Evolutionary conservation across 2,113 vertebrate genomes (phyloP).

Genomic region (Phainopepla nitens): DNA sequence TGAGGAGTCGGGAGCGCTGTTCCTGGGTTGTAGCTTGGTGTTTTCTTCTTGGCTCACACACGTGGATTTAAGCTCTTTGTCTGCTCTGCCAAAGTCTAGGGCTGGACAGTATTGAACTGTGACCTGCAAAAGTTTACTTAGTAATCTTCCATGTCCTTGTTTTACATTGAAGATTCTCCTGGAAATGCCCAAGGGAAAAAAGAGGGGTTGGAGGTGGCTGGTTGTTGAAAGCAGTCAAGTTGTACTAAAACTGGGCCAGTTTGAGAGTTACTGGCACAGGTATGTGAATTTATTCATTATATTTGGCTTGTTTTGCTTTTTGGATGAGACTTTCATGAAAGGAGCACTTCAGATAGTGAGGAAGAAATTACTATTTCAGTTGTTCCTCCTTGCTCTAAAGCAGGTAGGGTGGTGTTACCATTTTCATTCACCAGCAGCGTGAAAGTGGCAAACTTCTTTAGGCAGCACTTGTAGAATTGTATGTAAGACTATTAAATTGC

Average conservation of each 20-base stretch:
- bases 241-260: background rate
- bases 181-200: background rate
- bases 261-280: background rate
- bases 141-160: background rate
- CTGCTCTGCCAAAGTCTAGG: background rate
- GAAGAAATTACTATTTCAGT: background rate
- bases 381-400: background rate
- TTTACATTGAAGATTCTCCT: background rate
- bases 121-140: background rate
- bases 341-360: background rate
- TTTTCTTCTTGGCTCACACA: background rate
- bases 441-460: background rate
- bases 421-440: background rate
- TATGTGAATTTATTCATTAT: background rate
- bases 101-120: background rate
- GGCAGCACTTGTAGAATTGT: background rate
- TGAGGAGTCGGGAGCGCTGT: background rate
- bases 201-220: background rate
- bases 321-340: background rate
- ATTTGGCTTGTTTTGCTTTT: background rate
- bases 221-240: background rate
- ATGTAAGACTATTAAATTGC: background rate
- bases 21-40: background rate
- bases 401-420: background rate
- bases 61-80: background rate